Evolutionary conservation across 2,888 invertebrate species (phyloP), one percentile per base, ranked within the genome.

Genomic region (Aethes cnicana): DNA sequence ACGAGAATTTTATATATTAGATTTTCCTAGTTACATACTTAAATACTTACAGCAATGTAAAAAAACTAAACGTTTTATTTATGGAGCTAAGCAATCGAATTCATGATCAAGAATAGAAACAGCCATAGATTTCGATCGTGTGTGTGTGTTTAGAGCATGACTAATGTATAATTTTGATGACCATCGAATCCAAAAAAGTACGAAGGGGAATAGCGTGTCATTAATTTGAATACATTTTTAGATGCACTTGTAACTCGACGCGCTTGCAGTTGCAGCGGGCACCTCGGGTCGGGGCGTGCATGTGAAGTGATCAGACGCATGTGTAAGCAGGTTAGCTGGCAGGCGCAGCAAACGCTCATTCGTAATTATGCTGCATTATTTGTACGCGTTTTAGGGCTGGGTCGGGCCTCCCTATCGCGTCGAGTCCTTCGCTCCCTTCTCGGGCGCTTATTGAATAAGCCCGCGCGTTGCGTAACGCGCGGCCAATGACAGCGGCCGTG

Each of bases 401-500:
- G 79, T 77, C 70, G 80, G 81, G 80, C 77, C 64, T 73, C 77
- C 84, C 81, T 82, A 77, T 72, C 77, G 75, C 59, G 64, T 60
- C 69, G 74, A 66, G 81, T 78, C 81, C 82, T 81, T 72, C 77
- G 82, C 76, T 81, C 85, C 85, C 85, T 86, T 83, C 84, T 61
- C 70, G 73, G 72, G 74, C 70, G 73, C 73, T 68, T 77, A 77
- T 85, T 81, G 84, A 84, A 81, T 82, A 84, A 81, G 80, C 75
- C 71, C 71, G 74, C 68, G 69, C 69, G 83, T 87, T 87, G 86
- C 87, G 85, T 88, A 88, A 88, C 81, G 59, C 77, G 83, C 84
- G 83, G 82, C 89, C 89, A 88, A 88, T 88, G 86, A 84, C 86
- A 80, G 85, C 79, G 75, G 50, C 76, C 74, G 73, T 83, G 85